Conservation (phyloP, 2,797 vertebrate species). For the Lithobates pipiens region DNA sequence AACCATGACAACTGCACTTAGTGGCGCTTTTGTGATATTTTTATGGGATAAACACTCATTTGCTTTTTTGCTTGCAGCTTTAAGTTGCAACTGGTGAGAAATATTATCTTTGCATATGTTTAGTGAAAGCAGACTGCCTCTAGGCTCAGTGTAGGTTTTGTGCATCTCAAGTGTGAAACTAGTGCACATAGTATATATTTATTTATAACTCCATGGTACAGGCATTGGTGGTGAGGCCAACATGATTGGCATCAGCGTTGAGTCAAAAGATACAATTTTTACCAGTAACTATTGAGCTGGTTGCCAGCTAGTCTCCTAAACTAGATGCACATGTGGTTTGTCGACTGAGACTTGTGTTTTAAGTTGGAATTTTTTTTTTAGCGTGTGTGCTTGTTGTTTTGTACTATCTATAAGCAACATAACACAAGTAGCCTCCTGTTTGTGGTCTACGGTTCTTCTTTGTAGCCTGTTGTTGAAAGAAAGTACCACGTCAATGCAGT, state of each 20-base stretch:
- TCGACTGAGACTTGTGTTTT: too few relatives aligned
- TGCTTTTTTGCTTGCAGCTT: too few relatives aligned
- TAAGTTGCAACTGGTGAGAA: too few relatives aligned
- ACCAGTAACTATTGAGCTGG: not conserved
- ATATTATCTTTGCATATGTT: too few relatives aligned
- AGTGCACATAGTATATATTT: too few relatives aligned
- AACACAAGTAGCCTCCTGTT: not conserved
- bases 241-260: not conserved
- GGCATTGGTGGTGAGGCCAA: not conserved
- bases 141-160: too few relatives aligned
- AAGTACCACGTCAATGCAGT: not conserved
- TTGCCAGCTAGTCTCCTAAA: not conserved
- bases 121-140: too few relatives aligned
- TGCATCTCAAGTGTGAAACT: too few relatives aligned
- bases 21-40: too few relatives aligned
- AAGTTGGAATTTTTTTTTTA: not conserved
- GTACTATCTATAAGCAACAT: not conserved
- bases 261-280: not conserved
- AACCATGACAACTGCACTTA: too few relatives aligned
- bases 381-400: not conserved
- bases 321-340: not conserved
- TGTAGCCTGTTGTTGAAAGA: not conserved
- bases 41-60: too few relatives aligned
- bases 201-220: too few relatives aligned
- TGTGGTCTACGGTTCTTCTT: constrained; percentile 10